Evolutionary conservation across 2,888 invertebrate species (phyloP).

Genomic region (Tyria jacobaeae): DNA sequence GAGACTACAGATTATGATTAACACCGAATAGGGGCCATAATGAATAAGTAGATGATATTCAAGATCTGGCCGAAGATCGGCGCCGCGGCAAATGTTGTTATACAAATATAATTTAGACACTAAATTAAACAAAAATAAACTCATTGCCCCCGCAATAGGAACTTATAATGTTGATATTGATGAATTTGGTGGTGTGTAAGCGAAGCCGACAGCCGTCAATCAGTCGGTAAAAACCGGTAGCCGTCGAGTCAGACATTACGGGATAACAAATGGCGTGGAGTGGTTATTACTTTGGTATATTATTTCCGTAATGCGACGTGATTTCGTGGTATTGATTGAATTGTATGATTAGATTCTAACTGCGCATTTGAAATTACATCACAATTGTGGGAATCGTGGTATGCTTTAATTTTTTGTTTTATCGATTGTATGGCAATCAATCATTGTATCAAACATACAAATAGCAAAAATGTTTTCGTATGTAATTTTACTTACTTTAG

Average conservation of each 20-base stretch:
- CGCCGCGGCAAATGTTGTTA: constrained; percentile 77
- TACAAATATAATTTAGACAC: constrained; percentile 39
- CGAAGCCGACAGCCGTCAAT: constrained; percentile 86
- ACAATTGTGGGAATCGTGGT: constrained; percentile 26
- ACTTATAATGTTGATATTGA: constrained; percentile 19
- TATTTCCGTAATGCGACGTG: constrained; percentile 52
- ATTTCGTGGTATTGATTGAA: constrained; percentile 51
- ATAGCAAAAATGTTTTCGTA: too few relatives aligned
- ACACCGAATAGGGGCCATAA: constrained; percentile 82
- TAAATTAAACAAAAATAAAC: constrained; percentile 47
- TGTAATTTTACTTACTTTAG: background rate
- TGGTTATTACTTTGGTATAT: constrained; percentile 54
- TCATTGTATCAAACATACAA: background rate
- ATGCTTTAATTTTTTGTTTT: background rate
- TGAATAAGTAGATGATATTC: constrained; percentile 85
- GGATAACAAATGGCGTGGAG: constrained; percentile 80
- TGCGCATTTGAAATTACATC: constrained; percentile 29
- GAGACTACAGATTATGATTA: constrained; percentile 81
- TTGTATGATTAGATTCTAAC: constrained; percentile 36
- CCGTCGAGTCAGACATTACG: constrained; percentile 78
- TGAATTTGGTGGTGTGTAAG: constrained; percentile 68
- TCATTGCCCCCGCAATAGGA: constrained; percentile 31
- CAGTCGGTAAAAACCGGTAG: constrained; percentile 86
- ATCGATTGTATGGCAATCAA: background rate
- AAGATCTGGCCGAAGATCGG: constrained; percentile 81